Evolutionary conservation across 2,797 vertebrate species (phyloP), one percentile per base, ranked within the genome.

Genomic region (Smutsia gigantea): DNA sequence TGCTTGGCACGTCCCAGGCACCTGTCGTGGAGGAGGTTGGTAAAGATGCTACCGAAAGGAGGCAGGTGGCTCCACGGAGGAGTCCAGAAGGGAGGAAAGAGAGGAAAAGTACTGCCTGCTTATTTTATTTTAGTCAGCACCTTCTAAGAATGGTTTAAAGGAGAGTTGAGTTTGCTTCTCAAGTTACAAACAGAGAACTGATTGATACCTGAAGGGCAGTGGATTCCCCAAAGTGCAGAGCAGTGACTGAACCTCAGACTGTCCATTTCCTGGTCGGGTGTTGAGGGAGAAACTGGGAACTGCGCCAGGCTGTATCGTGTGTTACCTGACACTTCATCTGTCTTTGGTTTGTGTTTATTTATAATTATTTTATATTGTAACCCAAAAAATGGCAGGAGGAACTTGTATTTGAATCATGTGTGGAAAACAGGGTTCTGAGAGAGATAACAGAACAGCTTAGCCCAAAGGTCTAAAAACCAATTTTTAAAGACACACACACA

Each of bases 281-380:
- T 42, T 7, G 7, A 78, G n/a, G 49, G 42, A 79, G 42, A 11
- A 57, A 27, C 46, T 27, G 34, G 31, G 39, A 21, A 31, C 75
- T 53, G 7, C 23, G 2, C 34, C 27, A 0, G 0, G 19, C 31
- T n/a, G 0, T 5, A 3, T 19, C 25, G 0, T 27, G 25, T 72
- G 14, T n/a, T 49, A 29, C 59, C 53, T 8, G 34, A 75, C 1
- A 2, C 21, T 75, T 72, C 31, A 8, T 79, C 93, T n/a, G 63
- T 39, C 55, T 55, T 61, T 59, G 29, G 27, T 39, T 57, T 19
- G 2, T 34, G 4, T 79, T 66, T 53, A 46, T 78, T 59, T 94
- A 29, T 84, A 14, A 23, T 74, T 31, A n/a, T 75, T 61, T 90
- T 72, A 57, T 7, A 2, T 42, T 82, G 4, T 72, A 66, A 72